Evolutionary conservation across 2,113 vertebrate species (phyloP).

Genomic region (Felis chaus): DNA sequence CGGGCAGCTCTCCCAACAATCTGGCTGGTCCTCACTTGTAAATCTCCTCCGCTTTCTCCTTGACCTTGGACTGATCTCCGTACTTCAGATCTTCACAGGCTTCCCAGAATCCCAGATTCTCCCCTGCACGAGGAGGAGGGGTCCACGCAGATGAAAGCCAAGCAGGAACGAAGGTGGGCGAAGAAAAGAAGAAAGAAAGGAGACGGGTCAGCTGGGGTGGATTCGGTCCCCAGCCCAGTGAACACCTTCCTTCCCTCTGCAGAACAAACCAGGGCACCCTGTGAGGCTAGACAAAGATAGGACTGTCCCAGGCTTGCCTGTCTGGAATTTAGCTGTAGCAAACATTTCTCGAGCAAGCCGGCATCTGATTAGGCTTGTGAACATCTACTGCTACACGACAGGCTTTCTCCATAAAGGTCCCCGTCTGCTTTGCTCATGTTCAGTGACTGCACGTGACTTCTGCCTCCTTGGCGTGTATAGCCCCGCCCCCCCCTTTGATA

Average conservation of each 20-base stretch:
- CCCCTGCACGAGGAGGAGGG: slow-evolving; percentile 84
- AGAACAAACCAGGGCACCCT: accelerated
- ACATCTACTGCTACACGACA: accelerated
- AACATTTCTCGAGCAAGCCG: neutral
- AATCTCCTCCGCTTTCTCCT: slow-evolving; percentile 97
- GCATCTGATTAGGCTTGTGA: accelerated
- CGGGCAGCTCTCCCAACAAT: neutral
- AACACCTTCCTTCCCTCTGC: neutral
- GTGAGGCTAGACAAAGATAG: no score
- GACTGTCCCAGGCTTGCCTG: neutral
- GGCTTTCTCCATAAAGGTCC: neutral
- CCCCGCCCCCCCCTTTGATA: accelerated
- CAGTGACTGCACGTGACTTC: accelerated
- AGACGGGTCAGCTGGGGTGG: neutral
- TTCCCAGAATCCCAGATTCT: slow-evolving; percentile 99
- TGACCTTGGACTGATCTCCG: slow-evolving; percentile 94
- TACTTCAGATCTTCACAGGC: slow-evolving; percentile 98
- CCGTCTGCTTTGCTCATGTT: neutral
- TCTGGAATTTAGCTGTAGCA: neutral
- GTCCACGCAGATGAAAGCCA: neutral
- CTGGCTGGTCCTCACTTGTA: slow-evolving; percentile 90
- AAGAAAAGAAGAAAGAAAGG: neutral
- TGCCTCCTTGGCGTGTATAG: neutral
- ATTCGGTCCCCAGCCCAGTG: neutral
- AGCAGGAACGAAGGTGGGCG: neutral